phyloP scores from a whole-genome alignment of 2,888 invertebrate species.

The Trichogramma dendrolimi region DNA sequence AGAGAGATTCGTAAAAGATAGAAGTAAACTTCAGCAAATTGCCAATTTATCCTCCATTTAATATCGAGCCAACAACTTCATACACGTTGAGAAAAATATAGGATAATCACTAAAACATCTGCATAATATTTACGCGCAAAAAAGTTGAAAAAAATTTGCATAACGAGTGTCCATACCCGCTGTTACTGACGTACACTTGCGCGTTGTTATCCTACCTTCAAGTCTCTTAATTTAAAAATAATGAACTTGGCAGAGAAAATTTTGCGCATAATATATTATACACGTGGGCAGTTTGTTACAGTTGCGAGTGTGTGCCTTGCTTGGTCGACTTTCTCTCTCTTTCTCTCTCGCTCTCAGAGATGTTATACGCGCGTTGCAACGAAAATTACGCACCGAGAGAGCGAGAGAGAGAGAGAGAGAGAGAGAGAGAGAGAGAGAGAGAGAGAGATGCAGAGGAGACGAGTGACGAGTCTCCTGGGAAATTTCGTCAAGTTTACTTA shows the following conservation, averaged over 20 bases:
- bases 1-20: neutral
- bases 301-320: neutral
- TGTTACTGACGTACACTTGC: no score
- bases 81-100: neutral
- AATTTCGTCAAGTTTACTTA: conserved; percentile 44
- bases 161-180: conserved; percentile 17
- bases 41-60: conserved; percentile 24
- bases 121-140: no score
- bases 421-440: neutral
- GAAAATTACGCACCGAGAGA: neutral
- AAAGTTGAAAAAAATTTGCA: conserved; percentile 17
- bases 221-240: conserved; percentile 21
- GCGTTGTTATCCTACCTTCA: neutral
- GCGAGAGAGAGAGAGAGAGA: neutral
- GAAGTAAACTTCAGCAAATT: conserved; percentile 20
- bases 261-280: neutral
- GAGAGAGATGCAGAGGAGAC: conserved; percentile 15
- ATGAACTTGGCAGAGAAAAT: conserved; percentile 12
- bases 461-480: conserved; percentile 44
- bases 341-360: no score
- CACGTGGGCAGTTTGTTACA: neutral
- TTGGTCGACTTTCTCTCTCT: no score
- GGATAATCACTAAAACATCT: conserved; percentile 1
- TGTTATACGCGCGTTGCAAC: no score
- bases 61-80: conserved; percentile 18